phyloP scores from a whole-genome alignment of 2,797 vertebrate species.

The Chaetophractus vellerosus region DNA sequence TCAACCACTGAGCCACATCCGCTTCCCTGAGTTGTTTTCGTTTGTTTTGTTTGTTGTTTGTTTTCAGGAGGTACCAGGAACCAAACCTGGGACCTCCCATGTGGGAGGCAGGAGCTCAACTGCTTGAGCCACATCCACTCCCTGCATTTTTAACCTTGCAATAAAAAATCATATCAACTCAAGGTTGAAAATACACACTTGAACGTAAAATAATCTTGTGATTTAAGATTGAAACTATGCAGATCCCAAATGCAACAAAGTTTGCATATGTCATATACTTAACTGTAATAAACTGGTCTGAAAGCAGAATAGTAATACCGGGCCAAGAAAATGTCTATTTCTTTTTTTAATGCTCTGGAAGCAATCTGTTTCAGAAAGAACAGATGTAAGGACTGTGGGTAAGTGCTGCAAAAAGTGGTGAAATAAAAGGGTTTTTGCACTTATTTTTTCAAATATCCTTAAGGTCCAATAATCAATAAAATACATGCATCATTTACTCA shows the following conservation, averaged over 20 bases:
- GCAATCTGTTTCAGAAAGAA: slow-evolving; percentile 74
- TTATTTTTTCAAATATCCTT: slow-evolving; percentile 56
- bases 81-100: too few species aligned
- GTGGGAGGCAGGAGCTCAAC: too few species aligned
- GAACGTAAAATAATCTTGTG: slow-evolving; percentile 71
- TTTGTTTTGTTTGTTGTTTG: too few species aligned
- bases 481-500: neutral
- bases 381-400: slow-evolving; percentile 71
- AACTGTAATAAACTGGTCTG: slow-evolving; percentile 81
- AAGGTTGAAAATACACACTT: slow-evolving; percentile 56
- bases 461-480: slow-evolving; percentile 56
- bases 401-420: slow-evolving; percentile 68
- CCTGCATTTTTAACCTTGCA: slow-evolving; percentile 44
- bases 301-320: slow-evolving; percentile 81
- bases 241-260: slow-evolving; percentile 66
- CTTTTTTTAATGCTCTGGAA: slow-evolving; percentile 83
- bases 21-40: too few species aligned
- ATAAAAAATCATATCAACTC: slow-evolving; percentile 64
- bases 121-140: too few species aligned
- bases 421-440: slow-evolving; percentile 64
- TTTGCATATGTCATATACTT: slow-evolving; percentile 75
- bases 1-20: too few species aligned
- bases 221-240: slow-evolving; percentile 70
- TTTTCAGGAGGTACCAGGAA: too few species aligned
- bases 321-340: slow-evolving; percentile 83